phyloP scores from a whole-genome alignment of 2,888 invertebrate species.

The Dorcus parallelipipedus region DNA sequence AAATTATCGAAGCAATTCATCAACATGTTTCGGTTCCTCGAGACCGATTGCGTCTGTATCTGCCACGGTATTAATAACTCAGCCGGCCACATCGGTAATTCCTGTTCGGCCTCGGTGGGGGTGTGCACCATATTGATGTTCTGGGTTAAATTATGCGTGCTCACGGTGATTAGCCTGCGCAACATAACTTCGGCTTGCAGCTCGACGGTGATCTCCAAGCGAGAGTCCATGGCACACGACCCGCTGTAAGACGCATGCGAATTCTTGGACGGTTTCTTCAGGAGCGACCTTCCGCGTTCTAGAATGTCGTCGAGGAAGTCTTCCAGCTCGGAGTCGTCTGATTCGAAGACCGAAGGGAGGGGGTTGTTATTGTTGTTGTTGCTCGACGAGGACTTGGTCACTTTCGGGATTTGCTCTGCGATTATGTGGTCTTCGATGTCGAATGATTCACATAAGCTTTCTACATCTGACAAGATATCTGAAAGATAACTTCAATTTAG shows the following conservation, averaged over 20 bases:
- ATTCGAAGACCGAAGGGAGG: slow-evolving; percentile 70
- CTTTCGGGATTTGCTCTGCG: slow-evolving; percentile 24
- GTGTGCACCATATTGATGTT: slow-evolving; percentile 43
- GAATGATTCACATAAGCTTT: slow-evolving; percentile 35
- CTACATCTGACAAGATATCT: slow-evolving; percentile 37
- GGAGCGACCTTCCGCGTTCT: slow-evolving; percentile 58
- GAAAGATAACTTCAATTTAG: slow-evolving; percentile 8
- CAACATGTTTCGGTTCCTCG: slow-evolving; percentile 58
- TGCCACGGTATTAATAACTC: slow-evolving; percentile 52
- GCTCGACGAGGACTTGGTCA: slow-evolving; percentile 4
- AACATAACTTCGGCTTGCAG: slow-evolving; percentile 72
- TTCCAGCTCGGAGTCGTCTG: slow-evolving; percentile 79
- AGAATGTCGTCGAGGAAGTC: slow-evolving; percentile 70
- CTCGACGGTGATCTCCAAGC: slow-evolving; percentile 78
- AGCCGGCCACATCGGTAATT: slow-evolving; percentile 50
- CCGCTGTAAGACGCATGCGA: slow-evolving; percentile 35
- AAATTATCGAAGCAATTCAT: slow-evolving; percentile 67
- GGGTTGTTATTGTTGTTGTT: slow-evolving; percentile 48
- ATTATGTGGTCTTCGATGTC: slow-evolving; percentile 34
- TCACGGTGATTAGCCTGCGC: slow-evolving; percentile 52
- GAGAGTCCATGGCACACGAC: slow-evolving; percentile 70
- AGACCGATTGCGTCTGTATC: slow-evolving; percentile 46
- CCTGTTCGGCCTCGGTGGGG: slow-evolving; percentile 43
- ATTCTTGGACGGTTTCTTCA: slow-evolving; percentile 38
- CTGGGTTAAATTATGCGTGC: slow-evolving; percentile 38